These are phyloP conservation scores for Napeogenes inachia DNA, from an alignment of 2,888 invertebrate species.

Conservation along the genomic window DNA sequence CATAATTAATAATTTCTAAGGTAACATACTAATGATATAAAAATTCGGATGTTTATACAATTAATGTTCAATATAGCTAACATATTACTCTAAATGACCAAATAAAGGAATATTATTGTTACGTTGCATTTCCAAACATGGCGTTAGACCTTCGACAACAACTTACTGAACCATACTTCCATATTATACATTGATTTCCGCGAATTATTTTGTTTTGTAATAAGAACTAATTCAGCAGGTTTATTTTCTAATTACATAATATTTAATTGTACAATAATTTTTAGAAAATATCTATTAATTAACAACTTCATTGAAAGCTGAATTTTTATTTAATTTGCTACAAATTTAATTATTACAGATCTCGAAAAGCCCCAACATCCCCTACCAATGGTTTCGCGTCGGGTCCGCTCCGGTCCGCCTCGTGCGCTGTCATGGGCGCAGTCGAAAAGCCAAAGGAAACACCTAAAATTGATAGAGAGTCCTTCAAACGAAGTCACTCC, in stretches of 20 bases:
- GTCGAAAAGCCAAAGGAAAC: slow-evolving; percentile 51
- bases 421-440: slow-evolving; percentile 64
- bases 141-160: slow-evolving; percentile 17
- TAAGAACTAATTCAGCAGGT: no score
- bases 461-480: slow-evolving; percentile 51
- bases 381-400: slow-evolving; percentile 64
- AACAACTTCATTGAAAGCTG: background rate
- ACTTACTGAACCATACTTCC: slow-evolving; percentile 12
- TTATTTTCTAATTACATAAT: background rate
- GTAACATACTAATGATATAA: no score
- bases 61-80: background rate
- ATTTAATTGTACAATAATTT: no score
- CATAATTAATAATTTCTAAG: background rate
- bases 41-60: no score
- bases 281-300: no score
- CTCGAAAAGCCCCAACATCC: slow-evolving; percentile 61
- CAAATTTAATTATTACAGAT: slow-evolving; percentile 42
- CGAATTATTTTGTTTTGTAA: slow-evolving; percentile 1
- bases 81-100: slow-evolving; percentile 25
- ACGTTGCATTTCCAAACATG: slow-evolving; percentile 21
- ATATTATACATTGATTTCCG: slow-evolving; percentile 6
- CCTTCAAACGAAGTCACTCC: slow-evolving; percentile 69
- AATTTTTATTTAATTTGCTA: background rate
- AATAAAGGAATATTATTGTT: slow-evolving; percentile 20
- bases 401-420: slow-evolving; percentile 66